Evolutionary conservation across 2,113 vertebrate species (phyloP).

Genomic region (Corydoras sp.): DNA sequence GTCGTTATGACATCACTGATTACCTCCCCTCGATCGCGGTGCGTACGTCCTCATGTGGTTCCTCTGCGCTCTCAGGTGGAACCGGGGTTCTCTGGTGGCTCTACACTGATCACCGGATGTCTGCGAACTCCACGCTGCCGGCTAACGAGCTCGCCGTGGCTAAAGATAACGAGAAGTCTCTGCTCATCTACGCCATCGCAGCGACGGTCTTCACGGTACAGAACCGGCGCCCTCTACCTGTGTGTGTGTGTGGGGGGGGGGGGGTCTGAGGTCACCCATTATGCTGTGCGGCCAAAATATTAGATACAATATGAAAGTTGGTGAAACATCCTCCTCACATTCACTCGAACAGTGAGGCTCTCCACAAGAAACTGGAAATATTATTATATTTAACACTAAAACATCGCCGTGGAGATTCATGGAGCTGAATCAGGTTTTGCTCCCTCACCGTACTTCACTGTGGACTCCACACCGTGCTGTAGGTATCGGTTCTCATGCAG

Average conservation of each 20-base stretch:
- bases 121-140: constrained; percentile 53
- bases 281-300: too few relatives aligned
- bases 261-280: too few relatives aligned
- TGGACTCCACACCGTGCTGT: too few relatives aligned
- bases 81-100: constrained; percentile 92
- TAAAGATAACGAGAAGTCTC: constrained; percentile 82
- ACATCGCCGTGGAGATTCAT: too few relatives aligned
- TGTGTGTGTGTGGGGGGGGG: not conserved
- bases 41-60: not conserved
- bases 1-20: constrained; percentile 35
- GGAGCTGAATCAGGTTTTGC: too few relatives aligned
- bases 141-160: constrained; percentile 74
- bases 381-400: too few relatives aligned
- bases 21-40: not conserved
- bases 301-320: too few relatives aligned
- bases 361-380: too few relatives aligned
- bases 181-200: constrained; percentile 84
- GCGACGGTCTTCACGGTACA: constrained; percentile 90
- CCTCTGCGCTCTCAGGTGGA: constrained; percentile 66
- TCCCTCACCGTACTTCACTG: too few relatives aligned
- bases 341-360: too few relatives aligned
- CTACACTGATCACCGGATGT: constrained; percentile 76
- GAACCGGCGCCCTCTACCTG: not conserved
- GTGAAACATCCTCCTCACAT: too few relatives aligned
- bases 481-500: too few relatives aligned